phyloP scores from a whole-genome alignment of 2,888 invertebrate genomes.

The Pachycephus smyrnensis region DNA sequence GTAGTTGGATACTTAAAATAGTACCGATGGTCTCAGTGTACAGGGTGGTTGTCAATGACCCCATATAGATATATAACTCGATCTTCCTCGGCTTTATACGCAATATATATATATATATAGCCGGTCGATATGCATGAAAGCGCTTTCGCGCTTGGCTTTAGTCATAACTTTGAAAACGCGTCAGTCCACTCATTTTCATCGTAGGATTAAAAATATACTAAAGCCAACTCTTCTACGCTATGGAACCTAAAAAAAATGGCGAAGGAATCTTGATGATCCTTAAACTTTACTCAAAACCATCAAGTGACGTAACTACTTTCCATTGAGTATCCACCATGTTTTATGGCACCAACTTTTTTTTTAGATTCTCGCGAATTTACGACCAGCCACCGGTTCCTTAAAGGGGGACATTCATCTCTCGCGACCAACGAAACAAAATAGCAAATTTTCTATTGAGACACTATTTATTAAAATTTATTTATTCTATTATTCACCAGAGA shows the following conservation, averaged over 20 bases:
- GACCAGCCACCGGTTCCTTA: neutral
- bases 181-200: neutral
- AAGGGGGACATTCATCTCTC: neutral
- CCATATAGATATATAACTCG: neutral
- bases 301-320: neutral
- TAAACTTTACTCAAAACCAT: neutral
- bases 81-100: neutral
- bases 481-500: too few species aligned
- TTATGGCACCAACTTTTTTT: neutral
- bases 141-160: neutral
- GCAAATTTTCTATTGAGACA: neutral
- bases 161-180: neutral
- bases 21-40: neutral
- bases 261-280: neutral
- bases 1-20: neutral
- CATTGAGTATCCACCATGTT: neutral
- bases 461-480: neutral
- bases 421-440: neutral
- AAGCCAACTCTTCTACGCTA: neutral
- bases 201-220: neutral
- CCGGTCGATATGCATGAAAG: neutral
- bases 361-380: neutral
- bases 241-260: neutral
- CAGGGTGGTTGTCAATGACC: neutral
- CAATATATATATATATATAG: neutral